Conservation (phyloP, 2,797 vertebrate species). For the Pipistrellus pygmaeus region DNA sequence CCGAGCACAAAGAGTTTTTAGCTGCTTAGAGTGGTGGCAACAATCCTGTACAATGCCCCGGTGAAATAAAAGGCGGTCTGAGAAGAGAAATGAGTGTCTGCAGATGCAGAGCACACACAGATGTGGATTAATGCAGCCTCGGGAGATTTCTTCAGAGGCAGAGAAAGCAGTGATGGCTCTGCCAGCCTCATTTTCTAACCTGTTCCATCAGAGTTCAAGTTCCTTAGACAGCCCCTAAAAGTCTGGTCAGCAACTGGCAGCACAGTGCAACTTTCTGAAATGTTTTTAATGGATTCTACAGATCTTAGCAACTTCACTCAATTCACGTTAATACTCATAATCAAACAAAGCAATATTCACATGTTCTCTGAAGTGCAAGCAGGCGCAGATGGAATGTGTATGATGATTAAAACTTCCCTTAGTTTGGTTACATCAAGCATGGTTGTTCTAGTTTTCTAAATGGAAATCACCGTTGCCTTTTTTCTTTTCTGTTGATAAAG, state of each 20-base stretch:
- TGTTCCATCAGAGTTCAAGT: constrained; percentile 1
- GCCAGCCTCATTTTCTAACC: not conserved
- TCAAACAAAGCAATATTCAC: constrained; percentile 2
- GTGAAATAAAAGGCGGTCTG: not conserved
- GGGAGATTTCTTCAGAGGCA: not conserved
- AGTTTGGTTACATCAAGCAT: constrained; percentile 25
- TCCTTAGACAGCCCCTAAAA: not conserved
- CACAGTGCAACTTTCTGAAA: not conserved
- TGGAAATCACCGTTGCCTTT: not conserved
- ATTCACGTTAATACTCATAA: not conserved
- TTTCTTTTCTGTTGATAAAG: constrained; percentile 47
- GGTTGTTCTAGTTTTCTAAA: not conserved
- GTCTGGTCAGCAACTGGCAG: not conserved
- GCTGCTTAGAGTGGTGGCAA: not conserved
- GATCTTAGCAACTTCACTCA: not conserved
- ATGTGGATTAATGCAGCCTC: not conserved
- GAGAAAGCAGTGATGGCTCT: not conserved
- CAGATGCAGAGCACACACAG: not conserved
- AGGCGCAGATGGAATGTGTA: not conserved
- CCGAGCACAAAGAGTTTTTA: not conserved
- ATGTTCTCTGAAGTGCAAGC: not conserved
- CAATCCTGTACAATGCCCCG: too few species aligned
- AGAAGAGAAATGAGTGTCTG: not conserved
- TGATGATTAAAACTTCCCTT: constrained; percentile 52
- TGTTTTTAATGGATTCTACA: not conserved